A percentile compares a stretch with the other conserved stretches of the same genome.
Evolutionary conservation across 2,113 vertebrate species (phyloP).

Genomic region (Passer domesticus): DNA sequence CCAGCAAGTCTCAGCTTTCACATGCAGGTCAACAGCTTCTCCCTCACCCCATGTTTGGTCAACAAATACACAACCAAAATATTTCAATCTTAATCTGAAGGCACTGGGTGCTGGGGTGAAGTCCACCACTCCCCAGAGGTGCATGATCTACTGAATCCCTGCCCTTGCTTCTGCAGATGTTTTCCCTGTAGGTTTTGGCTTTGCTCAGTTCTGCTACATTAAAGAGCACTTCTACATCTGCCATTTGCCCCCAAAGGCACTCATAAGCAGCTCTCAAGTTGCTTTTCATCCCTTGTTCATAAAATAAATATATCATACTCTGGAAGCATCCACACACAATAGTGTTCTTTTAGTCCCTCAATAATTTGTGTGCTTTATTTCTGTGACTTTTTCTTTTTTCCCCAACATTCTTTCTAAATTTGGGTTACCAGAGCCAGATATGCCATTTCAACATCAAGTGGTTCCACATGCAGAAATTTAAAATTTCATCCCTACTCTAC

Average conservation of each 20-base stretch:
- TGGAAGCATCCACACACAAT: background rate
- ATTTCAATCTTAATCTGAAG: background rate
- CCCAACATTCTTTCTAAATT: background rate
- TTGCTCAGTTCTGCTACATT: background rate
- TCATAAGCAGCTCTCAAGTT: background rate
- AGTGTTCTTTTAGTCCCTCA: background rate
- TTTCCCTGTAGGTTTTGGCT: background rate
- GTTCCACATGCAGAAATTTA: background rate
- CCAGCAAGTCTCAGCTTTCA: background rate
- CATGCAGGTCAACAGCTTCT: background rate
- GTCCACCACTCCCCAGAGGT: background rate
- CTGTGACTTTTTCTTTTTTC: background rate
- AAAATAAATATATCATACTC: background rate
- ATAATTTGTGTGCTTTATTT: background rate
- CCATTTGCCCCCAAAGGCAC: background rate
- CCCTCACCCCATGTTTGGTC: background rate
- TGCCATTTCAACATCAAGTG: background rate
- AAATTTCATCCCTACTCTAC: background rate
- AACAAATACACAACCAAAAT: background rate
- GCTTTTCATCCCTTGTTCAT: background rate
- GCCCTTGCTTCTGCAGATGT: background rate
- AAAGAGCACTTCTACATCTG: background rate
- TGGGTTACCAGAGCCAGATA: background rate
- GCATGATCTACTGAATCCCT: accelerated
- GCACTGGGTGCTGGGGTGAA: background rate